Evolutionary conservation across 2,888 invertebrate genomes (phyloP).

Genomic region (Parasteatoda lunata): DNA sequence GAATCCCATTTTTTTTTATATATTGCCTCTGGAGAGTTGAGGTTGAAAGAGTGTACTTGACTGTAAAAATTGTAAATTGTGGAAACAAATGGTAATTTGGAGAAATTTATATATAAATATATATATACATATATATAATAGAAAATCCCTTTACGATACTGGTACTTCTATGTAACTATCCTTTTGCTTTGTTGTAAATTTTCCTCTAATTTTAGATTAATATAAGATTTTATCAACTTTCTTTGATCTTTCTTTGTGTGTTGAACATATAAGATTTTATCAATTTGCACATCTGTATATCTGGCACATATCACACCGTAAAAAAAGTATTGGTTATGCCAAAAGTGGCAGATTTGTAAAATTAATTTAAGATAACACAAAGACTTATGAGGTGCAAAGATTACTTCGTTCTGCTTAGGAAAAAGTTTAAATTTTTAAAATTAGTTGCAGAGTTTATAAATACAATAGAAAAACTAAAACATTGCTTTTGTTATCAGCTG

Average conservation of each 20-base stretch:
- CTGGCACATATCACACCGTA: neutral
- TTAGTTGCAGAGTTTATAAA: neutral
- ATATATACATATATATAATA: constrained; percentile 54
- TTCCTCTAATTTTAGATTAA: constrained; percentile 66
- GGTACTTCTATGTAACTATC: constrained; percentile 43
- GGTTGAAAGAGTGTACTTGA: constrained; percentile 58
- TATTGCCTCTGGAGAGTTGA: constrained; percentile 68
- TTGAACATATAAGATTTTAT: neutral
- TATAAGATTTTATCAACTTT: constrained; percentile 66
- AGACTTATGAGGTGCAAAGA: too few relatives aligned
- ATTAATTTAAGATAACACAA: too few relatives aligned
- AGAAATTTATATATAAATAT: constrained; percentile 59
- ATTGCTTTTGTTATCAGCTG: too few relatives aligned
- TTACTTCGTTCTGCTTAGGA: neutral
- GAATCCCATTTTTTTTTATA: constrained; percentile 54
- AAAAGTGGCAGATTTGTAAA: too few relatives aligned
- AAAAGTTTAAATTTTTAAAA: neutral
- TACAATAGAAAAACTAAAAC: too few relatives aligned
- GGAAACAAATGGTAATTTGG: constrained; percentile 58
- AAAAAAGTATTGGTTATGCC: too few relatives aligned
- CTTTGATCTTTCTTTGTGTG: constrained; percentile 29
- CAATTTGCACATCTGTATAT: neutral
- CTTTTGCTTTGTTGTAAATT: constrained; percentile 62
- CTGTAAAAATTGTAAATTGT: constrained; percentile 69
- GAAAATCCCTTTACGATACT: constrained; percentile 16